Base-by-base conservation (phyloP, 2,888 invertebrate genomes). In the Cristatella mucedo region DNA sequence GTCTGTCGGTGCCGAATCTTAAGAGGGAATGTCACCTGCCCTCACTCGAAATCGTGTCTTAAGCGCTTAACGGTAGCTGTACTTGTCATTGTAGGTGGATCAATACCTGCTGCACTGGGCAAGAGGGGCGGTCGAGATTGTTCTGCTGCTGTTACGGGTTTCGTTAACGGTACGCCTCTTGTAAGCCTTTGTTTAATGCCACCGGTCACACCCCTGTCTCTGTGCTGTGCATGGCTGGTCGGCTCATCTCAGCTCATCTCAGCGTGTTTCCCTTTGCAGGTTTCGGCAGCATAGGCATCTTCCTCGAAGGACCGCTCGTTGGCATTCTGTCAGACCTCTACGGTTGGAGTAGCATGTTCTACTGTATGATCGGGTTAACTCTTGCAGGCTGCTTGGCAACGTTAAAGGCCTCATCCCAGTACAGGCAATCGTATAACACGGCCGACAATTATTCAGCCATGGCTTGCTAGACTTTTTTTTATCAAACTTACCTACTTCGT, bases 231-330 rank as follows among this genome's bases (percentile, higher is more conserved):
- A n/a, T n/a, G n/a, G n/a, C n/a, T n/a, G n/a, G n/a, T n/a, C n/a
- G n/a, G n/a, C n/a, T n/a, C n/a, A n/a, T n/a, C n/a, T n/a, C n/a
- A n/a, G n/a, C n/a, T n/a, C n/a, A n/a, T n/a, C n/a, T n/a, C n/a
- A n/a, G n/a, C n/a, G n/a, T n/a, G n/a, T 9, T 26, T 41, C 40
- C 31, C 11, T 21, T 47, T 54, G 7, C 46, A 62, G 62, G 62
- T 20, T 62, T 69, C 54, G 68, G 68, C 4, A 67, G 66, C 41
- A 50, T 69, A 36, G 69, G 70, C 2, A 66, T 67, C 2, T 65
- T 68, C 36, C 43, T 68, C 13, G 67, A 70, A 51, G 70, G 70
- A 1, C 70, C 70, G 9, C 44, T 70, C 3, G 60, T 70, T 30
- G 68, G 68, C 2, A 49, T 58, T 22, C 52, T 68, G n/a, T 57